phyloP scores from a whole-genome alignment of 2,113 vertebrate species.

The Scomber colias region DNA sequence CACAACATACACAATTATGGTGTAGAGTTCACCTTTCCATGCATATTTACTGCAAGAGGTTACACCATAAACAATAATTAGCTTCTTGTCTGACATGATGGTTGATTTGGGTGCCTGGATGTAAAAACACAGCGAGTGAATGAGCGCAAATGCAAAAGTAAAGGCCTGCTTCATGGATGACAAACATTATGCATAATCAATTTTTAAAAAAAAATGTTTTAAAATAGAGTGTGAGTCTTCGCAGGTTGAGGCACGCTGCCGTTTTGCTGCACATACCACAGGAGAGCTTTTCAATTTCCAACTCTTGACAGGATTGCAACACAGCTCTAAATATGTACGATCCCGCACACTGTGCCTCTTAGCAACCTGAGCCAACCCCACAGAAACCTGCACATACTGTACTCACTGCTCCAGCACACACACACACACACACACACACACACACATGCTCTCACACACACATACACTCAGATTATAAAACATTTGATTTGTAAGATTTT shows the following conservation, averaged over 20 bases:
- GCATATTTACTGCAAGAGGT: neutral
- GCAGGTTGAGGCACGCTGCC: conserved; percentile 42
- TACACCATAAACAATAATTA: neutral
- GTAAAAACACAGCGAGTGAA: neutral
- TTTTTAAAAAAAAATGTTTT: neutral
- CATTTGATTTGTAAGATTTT: neutral
- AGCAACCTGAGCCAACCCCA: conserved; percentile 34
- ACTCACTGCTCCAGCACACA: neutral
- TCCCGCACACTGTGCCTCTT: conserved; percentile 20
- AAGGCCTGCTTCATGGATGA: neutral
- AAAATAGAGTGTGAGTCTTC: conserved; percentile 33
- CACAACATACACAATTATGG: neutral
- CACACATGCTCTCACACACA: neutral
- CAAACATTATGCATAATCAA: conserved; percentile 35
- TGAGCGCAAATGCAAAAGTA: neutral
- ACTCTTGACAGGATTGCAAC: conserved; percentile 40
- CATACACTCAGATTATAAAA: neutral
- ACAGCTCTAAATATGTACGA: conserved; percentile 18
- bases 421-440: neutral
- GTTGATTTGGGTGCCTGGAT: neutral
- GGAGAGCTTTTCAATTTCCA: conserved; percentile 19
- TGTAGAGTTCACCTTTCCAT: neutral
- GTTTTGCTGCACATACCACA: neutral
- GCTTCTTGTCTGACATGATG: neutral
- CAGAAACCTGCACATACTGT: conserved; percentile 36